phyloP scores from a whole-genome alignment of 2,113 vertebrate species.

The Notiomystis cincta region DNA sequence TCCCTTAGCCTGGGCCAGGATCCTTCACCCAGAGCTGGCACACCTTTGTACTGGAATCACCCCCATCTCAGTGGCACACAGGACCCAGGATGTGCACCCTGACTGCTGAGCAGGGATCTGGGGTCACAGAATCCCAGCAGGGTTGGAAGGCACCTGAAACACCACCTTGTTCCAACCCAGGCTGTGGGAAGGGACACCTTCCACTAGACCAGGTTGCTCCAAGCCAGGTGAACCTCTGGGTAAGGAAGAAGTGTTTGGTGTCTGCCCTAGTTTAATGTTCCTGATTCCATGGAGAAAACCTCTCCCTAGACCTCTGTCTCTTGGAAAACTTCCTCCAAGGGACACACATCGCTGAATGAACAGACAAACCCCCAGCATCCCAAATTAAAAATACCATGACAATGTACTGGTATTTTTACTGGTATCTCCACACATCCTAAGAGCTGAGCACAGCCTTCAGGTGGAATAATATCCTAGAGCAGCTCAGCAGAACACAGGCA shows the following conservation, averaged over 20 bases:
- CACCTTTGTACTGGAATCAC: neutral
- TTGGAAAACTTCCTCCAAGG: neutral
- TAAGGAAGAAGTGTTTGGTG: neutral
- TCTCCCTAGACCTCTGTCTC: neutral
- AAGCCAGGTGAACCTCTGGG: neutral
- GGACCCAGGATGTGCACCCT: neutral
- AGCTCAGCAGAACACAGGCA: neutral
- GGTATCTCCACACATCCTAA: neutral
- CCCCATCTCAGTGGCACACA: accelerated
- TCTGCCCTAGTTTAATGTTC: accelerated
- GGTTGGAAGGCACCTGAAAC: neutral
- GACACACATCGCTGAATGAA: neutral
- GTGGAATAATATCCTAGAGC: neutral
- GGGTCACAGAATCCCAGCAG: neutral
- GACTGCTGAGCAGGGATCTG: neutral
- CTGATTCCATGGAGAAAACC: neutral
- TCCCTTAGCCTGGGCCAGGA: neutral
- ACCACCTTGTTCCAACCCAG: neutral
- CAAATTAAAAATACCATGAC: neutral
- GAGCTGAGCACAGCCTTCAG: neutral
- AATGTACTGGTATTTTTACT: too few relatives aligned
- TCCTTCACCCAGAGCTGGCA: neutral
- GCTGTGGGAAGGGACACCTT: neutral
- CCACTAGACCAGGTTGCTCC: neutral
- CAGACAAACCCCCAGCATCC: neutral